These are phyloP conservation scores for Scaptomyza parva DNA, from an alignment of 2,888 invertebrate species.

Conservation along the genomic window DNA sequence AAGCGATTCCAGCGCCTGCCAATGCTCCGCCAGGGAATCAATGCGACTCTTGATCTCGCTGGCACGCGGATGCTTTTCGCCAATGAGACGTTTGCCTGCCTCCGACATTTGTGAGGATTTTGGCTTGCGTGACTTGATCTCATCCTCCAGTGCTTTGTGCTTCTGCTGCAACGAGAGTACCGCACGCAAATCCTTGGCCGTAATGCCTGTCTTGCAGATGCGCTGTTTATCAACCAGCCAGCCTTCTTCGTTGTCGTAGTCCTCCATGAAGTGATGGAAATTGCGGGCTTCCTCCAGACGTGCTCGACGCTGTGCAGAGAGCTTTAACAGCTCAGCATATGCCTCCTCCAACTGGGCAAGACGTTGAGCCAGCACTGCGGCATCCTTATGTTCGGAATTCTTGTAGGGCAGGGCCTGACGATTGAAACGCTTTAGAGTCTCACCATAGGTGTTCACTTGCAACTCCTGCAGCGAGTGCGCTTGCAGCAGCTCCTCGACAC, in stretches of 20 bases:
- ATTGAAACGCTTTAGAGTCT: slow-evolving; percentile 92
- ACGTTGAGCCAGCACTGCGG: slow-evolving; percentile 88
- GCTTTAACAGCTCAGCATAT: slow-evolving; percentile 87
- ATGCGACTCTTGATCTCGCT: slow-evolving; percentile 93
- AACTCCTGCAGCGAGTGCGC: slow-evolving; percentile 97
- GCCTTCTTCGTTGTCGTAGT: slow-evolving; percentile 98
- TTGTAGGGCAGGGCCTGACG: slow-evolving; percentile 88
- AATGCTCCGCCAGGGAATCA: slow-evolving; percentile 92
- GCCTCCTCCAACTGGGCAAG: slow-evolving; percentile 91
- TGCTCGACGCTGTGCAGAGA: slow-evolving; percentile 88
- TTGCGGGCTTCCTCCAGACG: slow-evolving; percentile 96
- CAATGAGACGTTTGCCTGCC: slow-evolving; percentile 90
- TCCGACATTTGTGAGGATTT: slow-evolving; percentile 90
- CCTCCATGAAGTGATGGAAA: slow-evolving; percentile 97
- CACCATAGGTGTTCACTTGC: slow-evolving; percentile 95
- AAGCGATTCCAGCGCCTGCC: slow-evolving; percentile 94
- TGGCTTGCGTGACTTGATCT: slow-evolving; percentile 90
- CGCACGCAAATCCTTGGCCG: slow-evolving; percentile 96
- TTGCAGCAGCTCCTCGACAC: slow-evolving; percentile 97
- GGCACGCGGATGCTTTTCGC: slow-evolving; percentile 92
- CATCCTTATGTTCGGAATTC: slow-evolving; percentile 86
- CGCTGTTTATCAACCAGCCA: slow-evolving; percentile 98
- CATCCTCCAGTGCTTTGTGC: slow-evolving; percentile 95
- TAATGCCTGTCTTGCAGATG: slow-evolving; percentile 96
- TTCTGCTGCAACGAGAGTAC: slow-evolving; percentile 96